Evolutionary conservation across 2,797 vertebrate species (phyloP), one percentile per base, ranked within the genome.

Genomic region (Lithobates pipiens): DNA sequence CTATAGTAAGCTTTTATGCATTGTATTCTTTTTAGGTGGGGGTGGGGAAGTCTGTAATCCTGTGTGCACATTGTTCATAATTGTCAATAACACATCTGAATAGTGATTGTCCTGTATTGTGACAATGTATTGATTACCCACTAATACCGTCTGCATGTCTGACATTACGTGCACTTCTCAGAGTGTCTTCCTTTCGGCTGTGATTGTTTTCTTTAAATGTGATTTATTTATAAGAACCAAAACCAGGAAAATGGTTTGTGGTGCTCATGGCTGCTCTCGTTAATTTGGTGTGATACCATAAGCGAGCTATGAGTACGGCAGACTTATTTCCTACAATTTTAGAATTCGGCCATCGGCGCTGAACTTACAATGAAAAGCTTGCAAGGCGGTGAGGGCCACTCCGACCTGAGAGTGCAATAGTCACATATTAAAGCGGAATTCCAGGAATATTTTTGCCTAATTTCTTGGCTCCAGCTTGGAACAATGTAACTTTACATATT

Each of bases 131-230:
- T 25, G 65, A 29, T 13, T 25, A 67, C 25, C 65, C 69, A 68
- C 77, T 78, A 78, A 78, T 16, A 18, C 8, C 50, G 27, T 70
- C 13, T 80, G 67, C 67, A 80, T 80, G 67, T 10, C 10, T 15
- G 10, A 34, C 25, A 8, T 70, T 36, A 21, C 10, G 10, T 67
- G 76, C 32, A 67, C 5, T 46, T 8, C 16, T 32, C 44, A 16
- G 44, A 46, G 44, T 46, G 44, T 13, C 42, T 77, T 78, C n/a
- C 36, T 23, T 72, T 72, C 34, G n/a, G 11, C 10, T 67, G 54
- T 61, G 50, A 13, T 54, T 54, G 50, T 54, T 16, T 5, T 54
- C 16, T 54, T 54, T 54, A 0, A 54, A 54, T 5, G 16, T 54
- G 50, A 54, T 18, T 18, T 0, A 54, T 54, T 54, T 54, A 54